A percentile compares a stretch with the other conserved stretches of the same genome.
These are phyloP conservation scores for Diploscapter pachys DNA, from an alignment of 1,140 invertebrate species.

Conservation along the genomic window DNA sequence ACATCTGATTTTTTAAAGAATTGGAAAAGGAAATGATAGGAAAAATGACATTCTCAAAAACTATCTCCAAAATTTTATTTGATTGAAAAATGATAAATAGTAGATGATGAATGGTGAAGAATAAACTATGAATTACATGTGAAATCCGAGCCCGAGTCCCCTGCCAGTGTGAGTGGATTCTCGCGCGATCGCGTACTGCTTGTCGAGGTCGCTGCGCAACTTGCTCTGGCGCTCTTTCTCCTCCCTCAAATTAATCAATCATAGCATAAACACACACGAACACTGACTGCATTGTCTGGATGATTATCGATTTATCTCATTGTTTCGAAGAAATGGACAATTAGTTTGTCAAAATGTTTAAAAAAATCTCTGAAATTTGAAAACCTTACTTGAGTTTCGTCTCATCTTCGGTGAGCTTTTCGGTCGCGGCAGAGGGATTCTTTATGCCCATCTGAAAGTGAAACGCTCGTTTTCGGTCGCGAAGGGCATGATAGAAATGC, in stretches of 20 bases:
- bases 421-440: slow-evolving; percentile 21
- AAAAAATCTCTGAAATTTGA: background rate
- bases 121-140: background rate
- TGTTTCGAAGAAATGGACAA: background rate
- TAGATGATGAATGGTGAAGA: background rate
- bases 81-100: background rate
- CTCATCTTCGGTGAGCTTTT: background rate
- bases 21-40: too few species aligned
- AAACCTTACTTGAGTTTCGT: background rate
- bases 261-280: background rate
- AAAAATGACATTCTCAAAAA: too few species aligned
- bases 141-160: slow-evolving; percentile 34
- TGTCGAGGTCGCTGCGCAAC: slow-evolving; percentile 33
- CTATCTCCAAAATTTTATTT: too few species aligned
- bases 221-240: slow-evolving; percentile 33
- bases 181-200: slow-evolving; percentile 31
- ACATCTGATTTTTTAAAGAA: too few species aligned
- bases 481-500: too few species aligned
- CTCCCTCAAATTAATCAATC: slow-evolving; percentile 3
- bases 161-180: slow-evolving; percentile 34
- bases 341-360: background rate
- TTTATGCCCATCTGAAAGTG: slow-evolving; percentile 30
- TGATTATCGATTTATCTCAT: background rate
- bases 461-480: too few species aligned
- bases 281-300: background rate